Evolutionary conservation across 2,888 invertebrate genomes (phyloP).

Genomic region (Tillus elongatus): DNA sequence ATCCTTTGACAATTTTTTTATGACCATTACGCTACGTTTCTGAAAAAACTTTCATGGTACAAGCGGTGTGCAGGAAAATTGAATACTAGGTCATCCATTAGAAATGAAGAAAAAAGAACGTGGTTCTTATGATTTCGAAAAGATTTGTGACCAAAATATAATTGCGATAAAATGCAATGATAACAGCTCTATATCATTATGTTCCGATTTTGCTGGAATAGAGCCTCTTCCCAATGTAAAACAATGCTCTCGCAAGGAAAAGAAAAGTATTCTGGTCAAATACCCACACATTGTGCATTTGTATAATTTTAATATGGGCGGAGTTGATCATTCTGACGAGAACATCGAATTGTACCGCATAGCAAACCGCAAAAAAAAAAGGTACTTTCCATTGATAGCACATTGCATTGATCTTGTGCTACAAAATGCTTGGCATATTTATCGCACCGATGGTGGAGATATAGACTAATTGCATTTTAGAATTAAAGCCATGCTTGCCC

Average conservation of each 20-base stretch:
- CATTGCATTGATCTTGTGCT: no score
- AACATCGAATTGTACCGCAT: constrained; percentile 8
- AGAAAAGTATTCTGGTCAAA: no score
- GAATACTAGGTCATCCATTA: no score
- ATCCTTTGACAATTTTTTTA: no score
- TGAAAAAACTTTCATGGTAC: no score
- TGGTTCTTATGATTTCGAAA: no score
- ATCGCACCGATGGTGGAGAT: constrained; percentile 7
- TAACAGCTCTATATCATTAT: constrained; percentile 21
- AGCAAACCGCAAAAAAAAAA: constrained; percentile 9
- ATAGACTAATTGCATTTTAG: constrained; percentile 8
- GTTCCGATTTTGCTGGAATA: constrained; percentile 13
- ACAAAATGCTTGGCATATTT: no score
- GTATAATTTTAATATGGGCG: constrained; percentile 24
- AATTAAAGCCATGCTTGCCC: constrained; percentile 8
- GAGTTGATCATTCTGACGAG: constrained; percentile 10
- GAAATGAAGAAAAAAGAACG: no score
- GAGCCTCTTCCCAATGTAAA: constrained; percentile 13
- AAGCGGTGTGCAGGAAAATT: no score
- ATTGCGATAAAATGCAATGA: constrained; percentile 18
- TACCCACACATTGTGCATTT: constrained; percentile 20
- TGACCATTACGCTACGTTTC: no score
- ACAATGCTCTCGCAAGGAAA: constrained; percentile 10
- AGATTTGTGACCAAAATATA: constrained; percentile 7
- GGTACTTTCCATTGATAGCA: constrained; percentile 7